A percentile compares a stretch with the other conserved stretches of the same genome.
Evolutionary conservation across 2,888 invertebrate species (phyloP).

Genomic region (Apeira syringaria): DNA sequence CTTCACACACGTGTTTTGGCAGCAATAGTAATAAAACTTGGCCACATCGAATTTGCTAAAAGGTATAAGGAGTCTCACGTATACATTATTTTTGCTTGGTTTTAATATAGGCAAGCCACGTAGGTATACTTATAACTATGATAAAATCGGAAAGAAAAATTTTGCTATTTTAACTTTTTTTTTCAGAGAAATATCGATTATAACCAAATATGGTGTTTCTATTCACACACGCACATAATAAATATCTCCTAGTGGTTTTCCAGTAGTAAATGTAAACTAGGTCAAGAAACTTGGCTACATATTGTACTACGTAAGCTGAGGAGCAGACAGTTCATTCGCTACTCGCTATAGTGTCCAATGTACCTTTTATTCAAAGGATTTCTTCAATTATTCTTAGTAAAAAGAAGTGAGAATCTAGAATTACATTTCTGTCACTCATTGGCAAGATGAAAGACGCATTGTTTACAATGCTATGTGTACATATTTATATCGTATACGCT

Average conservation of each 20-base stretch:
- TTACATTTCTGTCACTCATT: constrained; percentile 7
- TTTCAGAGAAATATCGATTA: too few species aligned
- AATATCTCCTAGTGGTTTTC: background rate
- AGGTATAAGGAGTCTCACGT: too few species aligned
- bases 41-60: background rate
- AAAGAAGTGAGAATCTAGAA: background rate
- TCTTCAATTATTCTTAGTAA: too few species aligned
- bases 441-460: constrained; percentile 9
- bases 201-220: background rate
- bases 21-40: background rate
- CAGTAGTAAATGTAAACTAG: background rate
- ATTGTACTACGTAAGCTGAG: background rate
- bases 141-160: too few species aligned
- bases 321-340: too few species aligned
- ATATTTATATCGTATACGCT: too few species aligned
- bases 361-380: too few species aligned
- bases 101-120: too few species aligned
- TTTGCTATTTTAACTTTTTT: too few species aligned
- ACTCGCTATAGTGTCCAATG: too few species aligned
- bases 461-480: constrained; percentile 6
- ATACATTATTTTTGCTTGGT: too few species aligned
- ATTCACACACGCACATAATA: background rate
- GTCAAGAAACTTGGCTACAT: constrained; percentile 2
- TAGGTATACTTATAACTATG: too few species aligned
- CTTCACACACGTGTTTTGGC: background rate